Evolutionary conservation across 2,888 invertebrate species (phyloP).

Genomic region (Morpho achilles): DNA sequence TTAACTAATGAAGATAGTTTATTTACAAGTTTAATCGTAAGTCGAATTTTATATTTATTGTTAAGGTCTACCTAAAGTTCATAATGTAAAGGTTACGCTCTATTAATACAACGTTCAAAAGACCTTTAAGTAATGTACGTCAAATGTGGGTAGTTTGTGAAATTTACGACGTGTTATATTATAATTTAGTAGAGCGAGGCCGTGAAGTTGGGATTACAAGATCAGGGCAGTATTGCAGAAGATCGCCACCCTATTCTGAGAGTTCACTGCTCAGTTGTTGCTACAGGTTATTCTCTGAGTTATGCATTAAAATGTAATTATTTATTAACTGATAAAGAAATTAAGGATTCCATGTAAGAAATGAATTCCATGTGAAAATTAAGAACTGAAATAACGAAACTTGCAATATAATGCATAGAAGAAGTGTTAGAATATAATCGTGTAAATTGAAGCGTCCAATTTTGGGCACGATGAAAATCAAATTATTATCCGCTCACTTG

Average conservation of each 20-base stretch:
- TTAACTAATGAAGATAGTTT: too few species aligned
- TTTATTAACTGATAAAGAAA: too few species aligned
- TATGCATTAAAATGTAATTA: too few species aligned
- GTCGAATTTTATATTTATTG: too few species aligned
- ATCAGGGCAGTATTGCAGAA: conserved; percentile 42
- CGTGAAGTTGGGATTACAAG: conserved; percentile 74
- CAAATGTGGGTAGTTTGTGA: conserved; percentile 67
- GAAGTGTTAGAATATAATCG: conserved; percentile 8
- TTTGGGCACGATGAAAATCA: conserved; percentile 27
- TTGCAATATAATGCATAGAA: not conserved
- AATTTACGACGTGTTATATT: conserved; percentile 78
- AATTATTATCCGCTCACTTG: conserved; percentile 31
- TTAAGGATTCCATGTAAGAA: too few species aligned
- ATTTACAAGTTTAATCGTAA: too few species aligned
- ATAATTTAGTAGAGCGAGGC: conserved; percentile 71
- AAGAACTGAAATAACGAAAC: not conserved
- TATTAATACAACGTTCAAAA: conserved; percentile 31
- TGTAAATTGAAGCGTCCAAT: conserved; percentile 12
- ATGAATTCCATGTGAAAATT: too few species aligned
- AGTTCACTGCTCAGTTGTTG: not conserved
- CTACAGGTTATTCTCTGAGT: too few species aligned
- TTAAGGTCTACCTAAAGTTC: too few species aligned
- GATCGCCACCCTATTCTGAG: not conserved
- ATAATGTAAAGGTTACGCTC: conserved; percentile 1
- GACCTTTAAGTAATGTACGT: conserved; percentile 56